Evolutionary conservation across 2,797 vertebrate genomes (phyloP), one percentile per base, ranked within the genome.

Genomic region (Thalassophryne amazonica): DNA sequence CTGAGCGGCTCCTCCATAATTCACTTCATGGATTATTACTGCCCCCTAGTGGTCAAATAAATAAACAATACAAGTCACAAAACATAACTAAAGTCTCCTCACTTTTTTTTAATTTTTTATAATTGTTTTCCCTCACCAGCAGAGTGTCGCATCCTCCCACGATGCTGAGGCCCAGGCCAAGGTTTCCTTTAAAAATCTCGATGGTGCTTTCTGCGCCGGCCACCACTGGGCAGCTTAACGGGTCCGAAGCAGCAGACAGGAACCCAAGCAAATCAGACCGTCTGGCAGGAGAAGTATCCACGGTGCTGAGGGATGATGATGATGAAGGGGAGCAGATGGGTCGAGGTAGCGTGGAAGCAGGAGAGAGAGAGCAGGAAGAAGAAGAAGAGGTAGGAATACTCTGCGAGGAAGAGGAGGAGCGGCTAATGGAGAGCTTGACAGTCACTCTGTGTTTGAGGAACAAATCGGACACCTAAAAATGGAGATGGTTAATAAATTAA

Each of bases 21-120:
- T 98, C 7, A 98, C 93, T 81, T 98, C 95, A 62, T 98, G 95
- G 81, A 98, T 93, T 74, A 98, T 93, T 73, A 98, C 94, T 68
- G 91, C 91, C 63, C 94, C 97, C 96, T 99, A 39, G 80, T 82
- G 85, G 54, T 42, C 15, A 47, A 18, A 42, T 7, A 7, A 57
- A 1, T 52, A 52, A 47, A 25, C 19, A 47, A 24, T 9, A 22
- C 3, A 7, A 14, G 27, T 25, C 7, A 12, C 7, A 19, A 10
- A 43, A 50, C 11, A 34, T 2, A 6, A 27, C 11, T 50, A 25
- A 23, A 19, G 15, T 17, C 0, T 6, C 4, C 30, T 29, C 13
- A 12, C 2, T 10, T 11, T 13, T n/a, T n/a, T n/a, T n/a, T n/a
- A n/a, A n/a, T n/a, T n/a, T n/a, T n/a, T n/a, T n/a, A n/a, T n/a